These are phyloP conservation scores for Bombus sibiricus DNA, from an alignment of 1,140 invertebrate species.

Conservation along the genomic window DNA sequence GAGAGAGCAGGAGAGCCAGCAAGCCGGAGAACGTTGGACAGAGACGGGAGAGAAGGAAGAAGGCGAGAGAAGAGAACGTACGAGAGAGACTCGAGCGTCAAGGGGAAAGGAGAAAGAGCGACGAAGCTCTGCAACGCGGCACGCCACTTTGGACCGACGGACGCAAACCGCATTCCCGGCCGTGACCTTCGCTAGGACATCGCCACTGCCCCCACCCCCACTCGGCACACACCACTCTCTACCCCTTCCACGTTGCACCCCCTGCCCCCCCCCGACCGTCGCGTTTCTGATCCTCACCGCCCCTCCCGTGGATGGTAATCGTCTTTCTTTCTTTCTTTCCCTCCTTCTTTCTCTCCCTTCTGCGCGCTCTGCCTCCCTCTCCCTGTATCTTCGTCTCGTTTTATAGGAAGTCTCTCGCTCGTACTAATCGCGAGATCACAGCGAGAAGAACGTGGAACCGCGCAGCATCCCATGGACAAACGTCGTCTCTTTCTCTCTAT, in stretches of 20 bases:
- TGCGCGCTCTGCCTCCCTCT: conserved; percentile 32
- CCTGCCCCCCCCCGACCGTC: conserved; percentile 42
- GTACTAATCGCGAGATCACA: background rate
- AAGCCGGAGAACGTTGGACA: background rate
- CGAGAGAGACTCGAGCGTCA: conserved; percentile 15
- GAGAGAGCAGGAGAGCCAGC: conserved; percentile 42
- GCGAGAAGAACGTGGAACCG: conserved; percentile 15
- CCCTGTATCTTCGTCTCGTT: conserved; percentile 28
- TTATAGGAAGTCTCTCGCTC: conserved; percentile 3
- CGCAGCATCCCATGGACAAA: conserved; percentile 49
- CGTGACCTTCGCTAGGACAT: conserved; percentile 84
- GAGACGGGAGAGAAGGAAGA: conserved; percentile 36
- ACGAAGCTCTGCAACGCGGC: conserved; percentile 69
- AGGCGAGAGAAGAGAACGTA: conserved; percentile 37
- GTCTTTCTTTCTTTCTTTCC: conserved; percentile 30
- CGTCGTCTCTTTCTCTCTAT: conserved; percentile 12
- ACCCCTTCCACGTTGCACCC: conserved; percentile 33
- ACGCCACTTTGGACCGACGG: conserved; percentile 78
- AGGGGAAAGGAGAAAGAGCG: background rate
- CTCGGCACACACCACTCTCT: conserved; percentile 11
- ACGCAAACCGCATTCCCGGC: conserved; percentile 82
- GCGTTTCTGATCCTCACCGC: conserved; percentile 55
- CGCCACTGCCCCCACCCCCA: conserved; percentile 77
- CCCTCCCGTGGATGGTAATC: conserved; percentile 34
- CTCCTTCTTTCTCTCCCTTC: conserved; percentile 11